These are phyloP conservation scores for Mus spicilegus DNA, from an alignment of 2,113 vertebrate species.

Conservation along the genomic window DNA sequence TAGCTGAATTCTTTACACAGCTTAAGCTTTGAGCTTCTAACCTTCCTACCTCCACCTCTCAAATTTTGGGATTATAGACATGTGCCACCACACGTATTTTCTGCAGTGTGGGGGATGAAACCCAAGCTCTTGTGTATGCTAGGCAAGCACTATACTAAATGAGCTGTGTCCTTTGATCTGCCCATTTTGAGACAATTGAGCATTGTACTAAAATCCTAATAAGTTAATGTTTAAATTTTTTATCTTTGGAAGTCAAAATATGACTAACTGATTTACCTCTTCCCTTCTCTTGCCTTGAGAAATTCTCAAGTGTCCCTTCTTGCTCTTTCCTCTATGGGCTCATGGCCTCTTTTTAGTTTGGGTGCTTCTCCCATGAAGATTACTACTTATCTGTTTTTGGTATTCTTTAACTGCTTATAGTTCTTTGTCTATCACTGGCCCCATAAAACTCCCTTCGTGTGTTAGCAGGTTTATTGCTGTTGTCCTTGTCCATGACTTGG, in stretches of 20 bases:
- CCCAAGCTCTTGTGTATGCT: too few relatives aligned
- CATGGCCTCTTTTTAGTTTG: not conserved
- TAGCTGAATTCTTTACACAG: not conserved
- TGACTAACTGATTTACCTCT: rapidly evolving
- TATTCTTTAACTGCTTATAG: not conserved
- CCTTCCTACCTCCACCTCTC: not conserved
- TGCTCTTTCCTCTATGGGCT: not conserved
- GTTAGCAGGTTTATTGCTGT: not conserved
- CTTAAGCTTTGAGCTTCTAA: not conserved
- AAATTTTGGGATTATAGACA: not conserved
- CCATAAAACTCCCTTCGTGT: not conserved
- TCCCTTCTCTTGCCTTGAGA: too few relatives aligned
- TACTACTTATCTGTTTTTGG: not conserved
- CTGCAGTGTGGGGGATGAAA: not conserved
- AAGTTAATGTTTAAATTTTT: not conserved
- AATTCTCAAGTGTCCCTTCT: not conserved
- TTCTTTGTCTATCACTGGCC: too few relatives aligned
- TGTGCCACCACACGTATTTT: not conserved
- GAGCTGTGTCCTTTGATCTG: too few relatives aligned
- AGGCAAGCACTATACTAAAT: not conserved
- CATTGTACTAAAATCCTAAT: not conserved
- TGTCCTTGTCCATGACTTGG: not conserved
- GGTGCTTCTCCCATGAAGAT: not conserved
- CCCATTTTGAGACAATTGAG: too few relatives aligned
- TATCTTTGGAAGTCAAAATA: not conserved